Evolutionary conservation across 2,113 vertebrate species (phyloP).

Genomic region (Ceyx cyanopectus): DNA sequence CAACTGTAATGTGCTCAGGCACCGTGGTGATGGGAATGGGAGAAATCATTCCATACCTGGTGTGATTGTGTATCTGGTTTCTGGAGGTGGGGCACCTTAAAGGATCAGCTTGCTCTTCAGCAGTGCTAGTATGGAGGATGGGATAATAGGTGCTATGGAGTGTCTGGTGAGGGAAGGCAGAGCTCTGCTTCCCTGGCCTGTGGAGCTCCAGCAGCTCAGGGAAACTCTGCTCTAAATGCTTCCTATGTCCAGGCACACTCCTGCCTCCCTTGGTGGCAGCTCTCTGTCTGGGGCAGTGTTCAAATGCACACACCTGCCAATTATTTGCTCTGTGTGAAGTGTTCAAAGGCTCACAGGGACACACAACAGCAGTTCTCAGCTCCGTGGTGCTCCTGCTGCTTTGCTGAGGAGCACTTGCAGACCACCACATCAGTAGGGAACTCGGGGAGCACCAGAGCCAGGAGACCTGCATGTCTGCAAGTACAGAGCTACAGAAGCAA

Average conservation of each 20-base stretch:
- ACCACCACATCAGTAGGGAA: not conserved
- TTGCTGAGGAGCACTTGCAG: slow-evolving; percentile 33
- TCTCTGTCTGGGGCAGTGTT: not conserved
- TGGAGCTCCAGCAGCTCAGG: too few species aligned
- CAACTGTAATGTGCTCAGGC: slow-evolving; percentile 28
- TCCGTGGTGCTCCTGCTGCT: not conserved
- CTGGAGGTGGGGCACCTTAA: slow-evolving; percentile 40
- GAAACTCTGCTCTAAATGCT: too few species aligned
- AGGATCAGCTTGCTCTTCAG: slow-evolving; percentile 26
- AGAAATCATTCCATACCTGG: slow-evolving; percentile 36
- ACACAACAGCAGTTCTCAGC: slow-evolving; percentile 19
- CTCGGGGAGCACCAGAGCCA: not conserved
- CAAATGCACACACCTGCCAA: not conserved
- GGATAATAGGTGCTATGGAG: slow-evolving; percentile 3
- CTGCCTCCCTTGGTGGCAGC: slow-evolving; percentile 14
- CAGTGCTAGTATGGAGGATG: not conserved
- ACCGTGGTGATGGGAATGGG: slow-evolving; percentile 24
- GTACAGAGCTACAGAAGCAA: not conserved
- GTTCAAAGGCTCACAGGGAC: slow-evolving; percentile 46
- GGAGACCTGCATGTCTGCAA: not conserved
- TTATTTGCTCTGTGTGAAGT: slow-evolving; percentile 63
- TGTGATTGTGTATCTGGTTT: slow-evolving; percentile 42
- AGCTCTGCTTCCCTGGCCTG: too few species aligned
- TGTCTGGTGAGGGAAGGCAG: not conserved
- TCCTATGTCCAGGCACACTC: not conserved